Base-by-base conservation (phyloP, 2,888 invertebrate species). In the Epirrhoe alternata region DNA sequence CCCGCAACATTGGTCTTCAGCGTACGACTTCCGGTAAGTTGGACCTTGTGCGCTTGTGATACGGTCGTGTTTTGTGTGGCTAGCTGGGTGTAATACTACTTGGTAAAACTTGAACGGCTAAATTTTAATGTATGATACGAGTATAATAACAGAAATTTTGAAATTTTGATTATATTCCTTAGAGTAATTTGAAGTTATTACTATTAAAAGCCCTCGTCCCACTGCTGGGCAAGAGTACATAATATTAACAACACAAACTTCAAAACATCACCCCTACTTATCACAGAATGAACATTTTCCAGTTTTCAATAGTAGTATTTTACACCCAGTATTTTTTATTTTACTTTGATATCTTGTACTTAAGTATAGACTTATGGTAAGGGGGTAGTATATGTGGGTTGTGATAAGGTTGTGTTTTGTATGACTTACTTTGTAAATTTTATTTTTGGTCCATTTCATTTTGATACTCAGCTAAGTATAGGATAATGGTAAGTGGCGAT, bases 1-100 rank as follows among this genome's bases (percentile, higher is more conserved):
- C 84, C 96, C 96, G 0, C 94, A 95, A 72, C 96, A 97, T 81
- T 98, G 98, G 98, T 95, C 97, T 0, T 96, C 96, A 6, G 96
- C 96, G 0, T 96, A 97, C 83, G 97, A 97, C 88, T 96, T 96
- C 93, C 93, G 96, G 93, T 86, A 90, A 92, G 86, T 68, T 47
- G 33, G 16, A 51, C 61, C 47, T 30, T 57, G 50, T 54, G 42
- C 16, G 31, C 12, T 50, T 17, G 49, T 12, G 17, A 54, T 42
- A 42, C 6, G 49, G 61, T 16, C 50, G 54, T 33, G 30, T 50
- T 62, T 61, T 24, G 42, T 42, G 10, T 50, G 58, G 24, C 10
- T 5, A 24, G 16, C 30, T 33, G 12, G 12, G 38, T 24, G 24
- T 24, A n/a, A n/a, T n/a, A n/a, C n/a, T n/a, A n/a, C n/a, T n/a